Percentiles rank a stretch among this genome's conserved stretches.
phyloP scores from a whole-genome alignment of 2,888 invertebrate species.

The Gari tellinella region DNA sequence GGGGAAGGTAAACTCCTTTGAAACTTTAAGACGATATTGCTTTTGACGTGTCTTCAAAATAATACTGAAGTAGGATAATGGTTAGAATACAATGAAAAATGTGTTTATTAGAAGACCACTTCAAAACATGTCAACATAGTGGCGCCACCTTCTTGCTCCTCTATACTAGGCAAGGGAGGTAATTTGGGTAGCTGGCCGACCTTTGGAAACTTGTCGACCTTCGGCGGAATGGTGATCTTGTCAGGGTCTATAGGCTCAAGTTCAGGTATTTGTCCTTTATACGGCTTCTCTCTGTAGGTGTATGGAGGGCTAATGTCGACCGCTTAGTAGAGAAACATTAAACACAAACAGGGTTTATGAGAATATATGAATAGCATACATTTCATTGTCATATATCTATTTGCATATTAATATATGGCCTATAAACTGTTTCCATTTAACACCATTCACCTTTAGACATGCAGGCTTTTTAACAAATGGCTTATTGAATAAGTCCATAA shows the following conservation, averaged over 20 bases:
- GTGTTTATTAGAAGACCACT: constrained; percentile 10
- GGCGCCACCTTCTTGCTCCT: constrained; percentile 60
- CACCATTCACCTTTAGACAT: too few relatives aligned
- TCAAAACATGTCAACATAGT: constrained; percentile 3
- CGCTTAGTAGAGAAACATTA: constrained; percentile 22
- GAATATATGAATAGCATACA: too few relatives aligned
- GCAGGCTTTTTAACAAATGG: too few relatives aligned
- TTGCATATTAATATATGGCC: too few relatives aligned
- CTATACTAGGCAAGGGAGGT: constrained; percentile 58
- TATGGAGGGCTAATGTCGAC: constrained; percentile 52
- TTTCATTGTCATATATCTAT: too few relatives aligned
- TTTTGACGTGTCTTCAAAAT: too few relatives aligned
- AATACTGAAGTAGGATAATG: too few relatives aligned
- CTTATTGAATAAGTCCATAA: too few relatives aligned
- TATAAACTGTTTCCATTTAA: too few relatives aligned
- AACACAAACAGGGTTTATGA: too few relatives aligned
- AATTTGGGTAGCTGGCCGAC: constrained; percentile 55
- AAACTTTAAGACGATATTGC: too few relatives aligned
- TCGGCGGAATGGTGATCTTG: constrained; percentile 29
- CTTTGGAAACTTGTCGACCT: constrained; percentile 50
- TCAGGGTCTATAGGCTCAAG: constrained; percentile 12
- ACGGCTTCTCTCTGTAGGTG: constrained; percentile 46
- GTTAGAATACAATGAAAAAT: constrained; percentile 1
- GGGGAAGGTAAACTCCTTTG: too few relatives aligned
- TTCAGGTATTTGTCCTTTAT: constrained; percentile 44